Evolutionary conservation across 2,113 vertebrate genomes (phyloP), one percentile per base, ranked within the genome.

Genomic region (Platichthys stellatus): DNA sequence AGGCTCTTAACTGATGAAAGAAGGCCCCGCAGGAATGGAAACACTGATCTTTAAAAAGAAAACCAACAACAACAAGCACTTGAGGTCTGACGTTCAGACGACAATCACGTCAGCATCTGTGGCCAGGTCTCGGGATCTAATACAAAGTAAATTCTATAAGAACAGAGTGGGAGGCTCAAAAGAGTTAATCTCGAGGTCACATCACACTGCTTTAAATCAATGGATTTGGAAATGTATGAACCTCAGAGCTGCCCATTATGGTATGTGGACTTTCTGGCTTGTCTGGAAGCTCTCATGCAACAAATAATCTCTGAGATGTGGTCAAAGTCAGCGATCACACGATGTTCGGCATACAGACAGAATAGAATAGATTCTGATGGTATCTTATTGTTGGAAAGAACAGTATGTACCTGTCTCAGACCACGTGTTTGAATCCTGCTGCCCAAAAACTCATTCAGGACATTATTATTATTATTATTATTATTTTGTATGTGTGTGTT

Each of bases 181-280:
- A 51, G 15, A 51, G 4, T 17, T 1, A 20, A 17, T 2, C 18
- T 4, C 47, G 18, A 18, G 47, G 2, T 51, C 6, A 51, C 17
- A 51, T 5, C 12, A 43, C 40, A 40, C 38, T 40, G 38, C 38
- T 13, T 43, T 13, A 43, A 11, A 43, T 43, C 40, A 43, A 43
- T 43, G 40, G 2, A 3, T 40, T 61, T 61, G 15, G 43, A 43
- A 47, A n/a, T 40, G 7, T 21, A 10, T 69, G 31, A 61, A 63
- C 40, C 28, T 15, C 2, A 15, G 17, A 31, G 0, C 28, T 31
- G 31, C 31, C 1, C 31, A 31, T 31, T 31, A 31, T 31, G 31
- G 80, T 72, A 83, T 78, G 83, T 69, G 31, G 80, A 77, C 38
- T 78, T 70, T 65, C 83, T 70, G 54, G 77, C 76, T 11, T 26